Conservation (phyloP, 1,140 invertebrate species). For the Ceratina calcarata region DNA sequence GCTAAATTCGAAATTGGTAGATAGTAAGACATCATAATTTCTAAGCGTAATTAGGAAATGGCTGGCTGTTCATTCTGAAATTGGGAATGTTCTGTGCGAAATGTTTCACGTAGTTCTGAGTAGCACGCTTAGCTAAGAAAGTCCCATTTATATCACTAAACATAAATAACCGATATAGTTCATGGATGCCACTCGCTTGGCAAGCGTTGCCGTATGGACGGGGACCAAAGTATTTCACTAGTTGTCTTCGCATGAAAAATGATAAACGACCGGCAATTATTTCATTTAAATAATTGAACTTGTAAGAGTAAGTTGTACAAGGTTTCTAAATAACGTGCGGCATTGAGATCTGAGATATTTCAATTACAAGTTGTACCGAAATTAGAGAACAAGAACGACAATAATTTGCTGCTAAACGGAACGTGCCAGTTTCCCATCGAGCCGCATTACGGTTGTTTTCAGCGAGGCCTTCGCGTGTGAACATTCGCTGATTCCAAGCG, state of each 20-base stretch:
- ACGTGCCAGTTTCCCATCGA: constrained; percentile 39
- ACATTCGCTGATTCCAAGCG: constrained; percentile 43
- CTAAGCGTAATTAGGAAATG: neutral
- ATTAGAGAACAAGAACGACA: constrained; percentile 24
- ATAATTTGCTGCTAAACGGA: constrained; percentile 19
- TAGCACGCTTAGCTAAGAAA: neutral
- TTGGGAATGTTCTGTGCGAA: neutral
- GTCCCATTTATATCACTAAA: neutral
- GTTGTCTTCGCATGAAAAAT: neutral
- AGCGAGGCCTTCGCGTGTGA: constrained; percentile 60
- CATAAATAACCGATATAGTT: neutral
- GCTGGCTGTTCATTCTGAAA: neutral
- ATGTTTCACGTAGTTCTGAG: constrained; percentile 15
- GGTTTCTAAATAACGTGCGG: neutral
- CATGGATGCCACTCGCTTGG: neutral
- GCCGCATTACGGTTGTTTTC: constrained; percentile 32
- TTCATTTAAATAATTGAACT: neutral
- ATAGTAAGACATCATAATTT: neutral
- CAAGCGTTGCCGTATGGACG: neutral
- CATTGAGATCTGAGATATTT: constrained; percentile 18
- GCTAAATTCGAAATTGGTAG: neutral
- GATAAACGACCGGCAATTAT: neutral
- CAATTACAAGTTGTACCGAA: constrained; percentile 11
- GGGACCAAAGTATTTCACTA: no score
- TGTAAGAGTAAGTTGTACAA: neutral